Evolutionary conservation across 1,140 invertebrate species (phyloP), one percentile per base, ranked within the genome.

Genomic region (Rhyzopertha dominica): DNA sequence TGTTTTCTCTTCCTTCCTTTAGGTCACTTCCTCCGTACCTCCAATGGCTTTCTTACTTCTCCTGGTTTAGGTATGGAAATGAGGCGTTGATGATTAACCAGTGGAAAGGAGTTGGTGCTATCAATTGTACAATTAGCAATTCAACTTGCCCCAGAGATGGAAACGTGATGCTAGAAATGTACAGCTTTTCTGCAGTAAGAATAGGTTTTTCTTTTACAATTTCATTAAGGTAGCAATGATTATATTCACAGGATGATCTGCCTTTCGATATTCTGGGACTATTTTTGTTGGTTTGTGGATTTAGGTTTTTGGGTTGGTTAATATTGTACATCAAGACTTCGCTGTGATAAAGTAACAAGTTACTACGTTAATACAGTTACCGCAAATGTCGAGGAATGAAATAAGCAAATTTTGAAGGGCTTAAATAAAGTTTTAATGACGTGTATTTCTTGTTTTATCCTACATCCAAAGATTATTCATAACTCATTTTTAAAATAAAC

Each of bases 21-120:
- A 88, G 85, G 2, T 91, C 90, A 0, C 80, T 95, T 14, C 94
- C 93, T 1, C 65, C 73, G 0, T 97, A 94, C 60, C 85, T 98
- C 39, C 74, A 82, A 37, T 96, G 93, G 90, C 70, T 97, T 40
- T 88, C 90, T 10, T 90, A 94, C 67, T 66, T 97, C 12, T 96
- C 92, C 0, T 98, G 95, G 91, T 96, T 98, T 70, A 80, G 85
- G 32, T 97, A 95, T 66, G 89, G 86, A 28, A 95, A 92, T 69
- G 93, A 96, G 71, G 87, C 90, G 0, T 69, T 97, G 1, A 72
- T 89, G n/a, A 84, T 97, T 32, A 96, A 95, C 70, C 92, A 98
- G 63, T 98, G 94, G 94, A 66, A 75, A 0, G 78, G 81, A 10
- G 73, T 93, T 13, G 77, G 82, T 8, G 60, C 69, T 37, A 89